These are phyloP conservation scores for Mormoops blainvillei DNA, from an alignment of 2,113 vertebrate species.

Conservation along the genomic window DNA sequence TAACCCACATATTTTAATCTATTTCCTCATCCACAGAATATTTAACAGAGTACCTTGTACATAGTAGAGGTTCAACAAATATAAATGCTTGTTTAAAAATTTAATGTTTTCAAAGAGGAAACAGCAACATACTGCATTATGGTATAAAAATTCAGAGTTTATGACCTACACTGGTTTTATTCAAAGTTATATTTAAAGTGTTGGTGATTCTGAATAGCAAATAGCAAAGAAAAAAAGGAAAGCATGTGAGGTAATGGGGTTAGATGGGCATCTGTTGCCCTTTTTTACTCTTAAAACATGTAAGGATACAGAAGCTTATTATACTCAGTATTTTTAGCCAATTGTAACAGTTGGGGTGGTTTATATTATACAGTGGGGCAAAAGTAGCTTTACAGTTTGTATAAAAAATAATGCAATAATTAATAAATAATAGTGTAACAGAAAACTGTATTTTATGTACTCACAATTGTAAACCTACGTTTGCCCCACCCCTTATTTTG, in stretches of 20 bases:
- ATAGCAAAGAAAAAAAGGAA: slow-evolving; percentile 6
- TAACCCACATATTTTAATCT: slow-evolving; percentile 13
- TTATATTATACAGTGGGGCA: background rate
- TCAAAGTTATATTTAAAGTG: background rate
- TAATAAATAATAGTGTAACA: background rate
- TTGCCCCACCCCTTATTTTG: background rate
- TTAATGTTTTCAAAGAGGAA: background rate
- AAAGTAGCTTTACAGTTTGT: background rate
- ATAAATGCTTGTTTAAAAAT: slow-evolving; percentile 28
- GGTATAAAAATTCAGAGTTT: background rate
- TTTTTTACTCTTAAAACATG: slow-evolving; percentile 6
- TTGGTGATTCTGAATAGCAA: slow-evolving; percentile 1
- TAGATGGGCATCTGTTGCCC: background rate
- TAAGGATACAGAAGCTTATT: background rate
- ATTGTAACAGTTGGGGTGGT: background rate
- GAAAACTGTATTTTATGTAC: background rate
- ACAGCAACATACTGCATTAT: background rate
- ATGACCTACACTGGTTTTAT: background rate
- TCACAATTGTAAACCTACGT: background rate
- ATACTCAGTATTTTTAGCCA: background rate
- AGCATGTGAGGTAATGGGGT: background rate
- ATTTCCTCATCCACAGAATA: background rate
- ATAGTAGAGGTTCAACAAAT: background rate
- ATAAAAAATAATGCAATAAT: background rate
- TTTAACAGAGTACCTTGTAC: background rate